Evolutionary conservation across 2,888 invertebrate species (phyloP), one percentile per base, ranked within the genome.

Genomic region (Busseola fusca): DNA sequence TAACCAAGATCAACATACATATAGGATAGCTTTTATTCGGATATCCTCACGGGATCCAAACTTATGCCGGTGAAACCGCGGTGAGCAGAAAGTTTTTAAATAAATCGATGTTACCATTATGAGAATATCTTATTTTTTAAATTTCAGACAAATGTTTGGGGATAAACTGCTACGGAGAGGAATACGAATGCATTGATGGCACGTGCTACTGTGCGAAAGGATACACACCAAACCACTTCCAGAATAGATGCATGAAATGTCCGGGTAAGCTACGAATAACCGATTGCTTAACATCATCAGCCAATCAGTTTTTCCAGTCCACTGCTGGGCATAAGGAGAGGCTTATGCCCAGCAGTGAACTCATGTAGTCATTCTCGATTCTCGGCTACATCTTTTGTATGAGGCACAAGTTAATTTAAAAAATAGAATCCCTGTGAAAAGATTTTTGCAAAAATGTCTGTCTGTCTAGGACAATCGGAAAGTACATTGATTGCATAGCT

Each of bases 161-260:
- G 27, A 79, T 85, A 9, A 89, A 89, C 64, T 95, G 95, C 78
- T 79, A 86, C 7, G 95, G 94, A 1, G 87, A 88, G 65, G 92
- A 89, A 57, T 95, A 92, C 71, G 87, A 90, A 48, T 95, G 95
- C 78, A 85, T 92, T n/a, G 87, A 92, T n/a, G 92, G 92, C 9
- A 81, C 85, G 10, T 95, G 95, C 71, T 91, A 90, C 78, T 95
- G 95, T 73, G 91, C 94, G 0, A 84, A 87, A 1, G 95, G 95
- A 0, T 95, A 86, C 74, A 83, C 93, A 57, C 91, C 91, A 3
- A 93, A 93, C 77, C 89, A 90, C 54, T 90, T 88, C 34, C 90
- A 92, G 62, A 90, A 86, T 37, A 85, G 88, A 40, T 95, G 95
- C 69, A 78, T 93, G 3, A 89, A 85, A 86, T 95, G 95, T 86